Evolutionary conservation across 2,113 vertebrate genomes (phyloP).

Genomic region (Spheniscus mendiculus): DNA sequence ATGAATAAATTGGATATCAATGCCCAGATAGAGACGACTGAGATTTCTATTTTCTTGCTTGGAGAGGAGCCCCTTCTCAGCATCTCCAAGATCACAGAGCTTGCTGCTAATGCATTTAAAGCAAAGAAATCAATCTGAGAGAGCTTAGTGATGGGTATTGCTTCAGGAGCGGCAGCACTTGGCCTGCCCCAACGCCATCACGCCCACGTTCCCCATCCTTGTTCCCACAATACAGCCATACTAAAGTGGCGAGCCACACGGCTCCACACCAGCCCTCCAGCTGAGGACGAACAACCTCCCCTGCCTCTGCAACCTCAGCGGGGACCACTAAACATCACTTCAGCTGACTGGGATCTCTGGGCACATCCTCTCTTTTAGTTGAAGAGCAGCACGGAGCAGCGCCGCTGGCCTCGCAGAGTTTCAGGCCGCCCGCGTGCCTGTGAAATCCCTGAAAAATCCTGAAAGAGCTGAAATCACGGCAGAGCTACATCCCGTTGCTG

Average conservation of each 20-base stretch:
- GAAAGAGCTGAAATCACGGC: background rate
- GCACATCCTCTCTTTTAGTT: background rate
- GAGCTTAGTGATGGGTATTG: background rate
- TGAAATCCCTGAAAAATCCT: background rate
- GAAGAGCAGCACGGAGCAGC: background rate
- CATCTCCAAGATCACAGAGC: background rate
- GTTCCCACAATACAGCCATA: background rate
- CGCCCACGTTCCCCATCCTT: background rate
- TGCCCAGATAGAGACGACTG: background rate
- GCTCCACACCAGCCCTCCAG: background rate
- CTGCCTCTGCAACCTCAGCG: background rate
- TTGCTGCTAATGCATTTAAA: background rate
- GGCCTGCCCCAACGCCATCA: background rate
- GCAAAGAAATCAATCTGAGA: background rate
- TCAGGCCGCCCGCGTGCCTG: background rate
- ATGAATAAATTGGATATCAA: background rate
- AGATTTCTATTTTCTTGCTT: background rate
- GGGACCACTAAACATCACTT: background rate
- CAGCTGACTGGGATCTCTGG: background rate
- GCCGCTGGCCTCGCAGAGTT: fast-evolving
- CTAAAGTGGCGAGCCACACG: background rate
- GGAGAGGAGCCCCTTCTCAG: background rate
- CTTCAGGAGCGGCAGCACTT: background rate
- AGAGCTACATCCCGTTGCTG: background rate
- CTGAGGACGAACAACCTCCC: background rate